Evolutionary conservation across 2,113 vertebrate species (phyloP), one percentile per base, ranked within the genome.

Genomic region (Varanus salvator): DNA sequence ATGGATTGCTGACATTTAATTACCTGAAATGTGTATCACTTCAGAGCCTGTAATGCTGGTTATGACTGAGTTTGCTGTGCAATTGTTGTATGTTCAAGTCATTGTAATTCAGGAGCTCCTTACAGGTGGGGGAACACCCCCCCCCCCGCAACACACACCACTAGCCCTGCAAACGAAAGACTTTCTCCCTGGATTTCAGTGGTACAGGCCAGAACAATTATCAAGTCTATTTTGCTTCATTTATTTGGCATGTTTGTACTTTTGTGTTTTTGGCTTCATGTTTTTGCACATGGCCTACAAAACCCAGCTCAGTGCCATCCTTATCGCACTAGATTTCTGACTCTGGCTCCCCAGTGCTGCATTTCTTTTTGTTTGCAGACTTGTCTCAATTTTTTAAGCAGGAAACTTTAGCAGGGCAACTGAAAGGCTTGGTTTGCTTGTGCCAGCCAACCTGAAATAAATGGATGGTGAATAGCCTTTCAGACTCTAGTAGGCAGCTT

Each of bases 361-460:
- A 4, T 71, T n/a, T n/a, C 69, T 54, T 29, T 76, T 38, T 34
- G 50, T 80, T 71, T 23, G 31, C 31, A 38, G 48, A 44, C 38
- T 52, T 85, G 52, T 80, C 75, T 44, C 25, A 27, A 31, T 50
- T 8, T 3, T 80, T 34, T n/a, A 29, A 23, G 75, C 29, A 78
- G 75, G 29, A 48, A 87, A 12, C 64, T 5, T 6, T 44, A 15
- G 60, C 27, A 38, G 23, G 54, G 27, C 19, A 90, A 60, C 38
- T 29, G 82, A 92, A 92, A 80, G 48, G 34, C 38, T 54, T 81
- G 21, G 8, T 64, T 64, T 31, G 12, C 50, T 57, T 34, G 87
- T 84, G 31, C 34, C 38, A n/a, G 38, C 27, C 38, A n/a, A 31
- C 27, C 71, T 64, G 31, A 87, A 87, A 44, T 83, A 78, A 84